Percentiles rank a stretch among this genome's conserved stretches.
These are phyloP conservation scores for Xylota segnis DNA, from an alignment of 2,888 invertebrate species.

Conservation along the genomic window DNA sequence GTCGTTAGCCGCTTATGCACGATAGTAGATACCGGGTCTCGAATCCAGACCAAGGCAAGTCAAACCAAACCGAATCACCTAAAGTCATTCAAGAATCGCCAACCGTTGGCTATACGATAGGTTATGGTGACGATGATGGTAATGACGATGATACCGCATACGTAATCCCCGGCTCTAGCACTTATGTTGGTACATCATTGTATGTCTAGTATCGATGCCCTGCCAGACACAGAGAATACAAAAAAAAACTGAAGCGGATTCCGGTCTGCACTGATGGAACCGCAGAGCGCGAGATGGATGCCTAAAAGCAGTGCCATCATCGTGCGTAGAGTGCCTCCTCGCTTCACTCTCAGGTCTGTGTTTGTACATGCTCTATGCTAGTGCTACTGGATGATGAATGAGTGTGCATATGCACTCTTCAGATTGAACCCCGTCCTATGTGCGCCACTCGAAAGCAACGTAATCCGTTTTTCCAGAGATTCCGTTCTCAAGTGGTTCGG, in stretches of 20 bases:
- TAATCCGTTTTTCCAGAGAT: constrained; percentile 72
- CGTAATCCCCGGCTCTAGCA: constrained; percentile 46
- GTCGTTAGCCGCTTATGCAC: constrained; percentile 39
- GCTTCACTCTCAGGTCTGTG: constrained; percentile 26
- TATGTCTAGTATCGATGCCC: constrained; percentile 54
- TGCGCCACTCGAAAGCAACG: constrained; percentile 69
- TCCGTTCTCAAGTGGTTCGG: constrained; percentile 65
- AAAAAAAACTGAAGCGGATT: constrained; percentile 45
- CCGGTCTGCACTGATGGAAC: constrained; percentile 61
- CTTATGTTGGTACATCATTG: constrained; percentile 11
- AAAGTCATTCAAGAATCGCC: constrained; percentile 47
- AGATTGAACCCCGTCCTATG: constrained; percentile 41
- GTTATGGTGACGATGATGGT: constrained; percentile 49
- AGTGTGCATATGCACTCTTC: constrained; percentile 48
- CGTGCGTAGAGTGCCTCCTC: constrained; percentile 59
- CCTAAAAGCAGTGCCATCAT: constrained; percentile 39
- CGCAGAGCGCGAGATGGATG: constrained; percentile 63
- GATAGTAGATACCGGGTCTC: constrained; percentile 11
- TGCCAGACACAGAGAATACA: constrained; percentile 46
- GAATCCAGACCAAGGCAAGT: constrained; percentile 29
- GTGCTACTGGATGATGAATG: constrained; percentile 66
- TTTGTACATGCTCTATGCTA: constrained; percentile 12
- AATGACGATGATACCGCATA: constrained; percentile 61
- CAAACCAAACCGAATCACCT: constrained; percentile 30
- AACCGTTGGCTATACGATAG: constrained; percentile 25